Evolutionary conservation across 2,888 invertebrate genomes (phyloP).

Genomic region (Melolontha melolontha): DNA sequence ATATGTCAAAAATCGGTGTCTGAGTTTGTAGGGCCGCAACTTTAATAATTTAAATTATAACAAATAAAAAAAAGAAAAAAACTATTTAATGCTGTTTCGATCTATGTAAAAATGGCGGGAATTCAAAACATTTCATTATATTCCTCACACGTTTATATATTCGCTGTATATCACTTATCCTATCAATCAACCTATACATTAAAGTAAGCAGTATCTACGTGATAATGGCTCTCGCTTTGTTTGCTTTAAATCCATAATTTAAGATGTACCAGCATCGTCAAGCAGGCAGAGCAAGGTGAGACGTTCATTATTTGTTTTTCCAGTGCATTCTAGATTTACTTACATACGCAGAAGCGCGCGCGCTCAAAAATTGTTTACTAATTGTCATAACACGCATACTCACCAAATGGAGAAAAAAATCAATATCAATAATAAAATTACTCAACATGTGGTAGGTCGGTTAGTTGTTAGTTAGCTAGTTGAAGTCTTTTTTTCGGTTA

Average conservation of each 20-base stretch:
- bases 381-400: constrained; percentile 4
- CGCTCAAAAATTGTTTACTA: constrained; percentile 28
- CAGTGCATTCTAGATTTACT: constrained; percentile 8
- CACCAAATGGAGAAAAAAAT: constrained; percentile 1
- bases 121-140: neutral
- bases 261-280: neutral
- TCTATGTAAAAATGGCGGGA: neutral
- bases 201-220: constrained; percentile 13
- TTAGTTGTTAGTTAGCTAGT: constrained; percentile 9
- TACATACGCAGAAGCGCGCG: constrained; percentile 14
- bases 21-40: too few species aligned
- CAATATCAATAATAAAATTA: constrained; percentile 31
- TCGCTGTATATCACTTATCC: constrained; percentile 18
- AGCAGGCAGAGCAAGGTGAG: constrained; percentile 21
- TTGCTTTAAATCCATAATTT: constrained; percentile 30
- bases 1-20: too few species aligned
- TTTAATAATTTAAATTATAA: too few species aligned
- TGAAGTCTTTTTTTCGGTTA: constrained; percentile 1
- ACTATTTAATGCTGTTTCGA: too few species aligned
- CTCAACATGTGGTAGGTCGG: constrained; percentile 31
- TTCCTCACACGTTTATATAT: neutral
- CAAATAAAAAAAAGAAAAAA: too few species aligned
- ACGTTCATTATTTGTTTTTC: constrained; percentile 26
- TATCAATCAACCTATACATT: constrained; percentile 18
- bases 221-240: constrained; percentile 15